Evolutionary conservation across 1,140 invertebrate genomes (phyloP).

Genomic region (Hylaeus anthracinus): DNA sequence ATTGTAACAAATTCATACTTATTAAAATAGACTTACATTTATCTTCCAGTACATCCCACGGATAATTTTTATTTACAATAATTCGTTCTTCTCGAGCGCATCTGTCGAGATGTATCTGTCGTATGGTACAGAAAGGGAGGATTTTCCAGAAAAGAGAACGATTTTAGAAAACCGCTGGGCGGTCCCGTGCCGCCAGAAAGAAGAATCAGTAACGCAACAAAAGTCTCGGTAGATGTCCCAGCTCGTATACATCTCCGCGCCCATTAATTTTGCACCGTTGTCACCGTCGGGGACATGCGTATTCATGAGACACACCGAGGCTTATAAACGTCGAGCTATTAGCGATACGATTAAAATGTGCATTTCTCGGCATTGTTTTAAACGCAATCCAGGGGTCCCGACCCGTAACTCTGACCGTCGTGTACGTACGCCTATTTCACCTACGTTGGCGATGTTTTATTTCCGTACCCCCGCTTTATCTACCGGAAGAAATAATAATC

Average conservation of each 20-base stretch:
- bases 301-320: constrained; percentile 75
- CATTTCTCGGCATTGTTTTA: constrained; percentile 73
- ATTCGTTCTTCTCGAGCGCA: too few species aligned
- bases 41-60: too few species aligned
- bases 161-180: constrained; percentile 28
- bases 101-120: too few species aligned
- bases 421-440: constrained; percentile 42
- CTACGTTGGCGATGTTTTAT: constrained; percentile 49
- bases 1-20: too few species aligned
- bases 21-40: too few species aligned
- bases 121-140: too few species aligned
- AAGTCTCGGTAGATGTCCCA: constrained; percentile 24
- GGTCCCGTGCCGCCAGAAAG: constrained; percentile 7
- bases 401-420: constrained; percentile 53
- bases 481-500: constrained; percentile 65
- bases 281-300: constrained; percentile 69
- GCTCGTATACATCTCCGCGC: constrained; percentile 50
- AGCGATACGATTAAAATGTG: constrained; percentile 76
- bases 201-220: constrained; percentile 40
- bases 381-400: constrained; percentile 48
- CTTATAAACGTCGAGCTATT: constrained; percentile 74
- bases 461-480: constrained; percentile 49
- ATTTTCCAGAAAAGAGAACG: not conserved
- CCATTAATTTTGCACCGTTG: constrained; percentile 73
- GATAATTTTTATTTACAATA: too few species aligned